phyloP scores from a whole-genome alignment of 2,797 vertebrate species.

The Neomorphus geoffroyi region DNA sequence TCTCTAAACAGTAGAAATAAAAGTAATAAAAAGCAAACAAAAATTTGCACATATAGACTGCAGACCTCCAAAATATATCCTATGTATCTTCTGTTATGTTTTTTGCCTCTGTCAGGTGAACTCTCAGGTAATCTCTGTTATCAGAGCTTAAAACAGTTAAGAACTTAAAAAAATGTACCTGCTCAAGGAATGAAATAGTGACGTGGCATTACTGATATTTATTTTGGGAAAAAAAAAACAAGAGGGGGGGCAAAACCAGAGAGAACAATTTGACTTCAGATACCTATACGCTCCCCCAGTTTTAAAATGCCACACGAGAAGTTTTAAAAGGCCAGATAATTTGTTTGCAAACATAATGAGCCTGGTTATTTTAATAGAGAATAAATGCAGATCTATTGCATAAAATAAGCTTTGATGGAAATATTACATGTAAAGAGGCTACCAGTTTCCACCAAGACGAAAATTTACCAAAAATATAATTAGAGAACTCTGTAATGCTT shows the following conservation, averaged over 20 bases:
- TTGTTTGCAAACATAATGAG: background rate
- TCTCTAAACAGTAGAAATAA: background rate
- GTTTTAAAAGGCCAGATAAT: background rate
- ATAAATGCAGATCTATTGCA: background rate
- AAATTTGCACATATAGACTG: background rate
- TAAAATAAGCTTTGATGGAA: background rate
- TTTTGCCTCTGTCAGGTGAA: background rate
- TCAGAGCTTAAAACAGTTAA: background rate
- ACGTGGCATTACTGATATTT: background rate
- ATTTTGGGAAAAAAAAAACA: background rate
- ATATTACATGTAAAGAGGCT: background rate
- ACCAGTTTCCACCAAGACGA: background rate
- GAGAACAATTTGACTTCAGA: background rate
- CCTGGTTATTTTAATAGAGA: background rate
- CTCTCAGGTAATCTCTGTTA: background rate
- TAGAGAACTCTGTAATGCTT: no score
- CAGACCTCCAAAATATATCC: background rate
- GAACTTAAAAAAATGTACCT: background rate
- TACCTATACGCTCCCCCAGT: background rate
- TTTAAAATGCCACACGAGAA: background rate
- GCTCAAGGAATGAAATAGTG: background rate
- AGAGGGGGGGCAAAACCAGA: background rate
- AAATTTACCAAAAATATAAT: background rate
- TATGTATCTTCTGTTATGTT: accelerated
- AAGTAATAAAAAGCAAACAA: background rate